These are phyloP conservation scores for Mixornis gularis DNA, from an alignment of 2,113 vertebrate species.

Conservation along the genomic window DNA sequence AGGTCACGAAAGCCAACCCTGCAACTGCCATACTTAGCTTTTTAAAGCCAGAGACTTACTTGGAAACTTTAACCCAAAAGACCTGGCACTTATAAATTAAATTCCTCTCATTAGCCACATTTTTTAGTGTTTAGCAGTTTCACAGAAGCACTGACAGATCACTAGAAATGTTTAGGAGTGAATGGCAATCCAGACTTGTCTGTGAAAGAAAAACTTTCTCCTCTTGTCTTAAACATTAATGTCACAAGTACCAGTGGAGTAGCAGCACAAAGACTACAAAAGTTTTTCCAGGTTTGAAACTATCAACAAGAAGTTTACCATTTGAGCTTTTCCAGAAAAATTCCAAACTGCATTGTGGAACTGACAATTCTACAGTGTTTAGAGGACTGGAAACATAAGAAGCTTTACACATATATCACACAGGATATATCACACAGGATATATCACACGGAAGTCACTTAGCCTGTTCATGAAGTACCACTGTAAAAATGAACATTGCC, in stretches of 20 bases:
- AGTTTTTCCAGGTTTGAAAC: neutral
- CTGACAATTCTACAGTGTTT: neutral
- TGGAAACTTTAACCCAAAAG: neutral
- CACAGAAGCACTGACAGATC: neutral
- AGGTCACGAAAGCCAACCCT: neutral
- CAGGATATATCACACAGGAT: neutral
- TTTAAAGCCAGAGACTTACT: neutral
- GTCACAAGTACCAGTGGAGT: neutral
- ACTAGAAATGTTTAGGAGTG: neutral
- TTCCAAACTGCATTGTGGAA: neutral
- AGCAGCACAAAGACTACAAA: neutral
- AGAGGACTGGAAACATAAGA: neutral
- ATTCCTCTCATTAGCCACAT: neutral
- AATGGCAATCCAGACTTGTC: neutral
- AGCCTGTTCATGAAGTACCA: neutral
- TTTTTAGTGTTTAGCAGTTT: neutral
- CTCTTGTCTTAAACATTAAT: neutral
- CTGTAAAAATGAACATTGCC: neutral
- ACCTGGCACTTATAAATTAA: neutral
- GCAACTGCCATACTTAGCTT: neutral
- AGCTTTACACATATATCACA: neutral
- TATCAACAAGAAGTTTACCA: neutral
- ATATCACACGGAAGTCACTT: rapidly evolving
- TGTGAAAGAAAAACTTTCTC: neutral
- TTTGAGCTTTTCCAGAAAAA: neutral